A percentile compares a stretch with the other conserved stretches of the same genome.
These are phyloP conservation scores for Isotomurus palustris DNA, from an alignment of 2,888 invertebrate genomes.

Conservation along the genomic window DNA sequence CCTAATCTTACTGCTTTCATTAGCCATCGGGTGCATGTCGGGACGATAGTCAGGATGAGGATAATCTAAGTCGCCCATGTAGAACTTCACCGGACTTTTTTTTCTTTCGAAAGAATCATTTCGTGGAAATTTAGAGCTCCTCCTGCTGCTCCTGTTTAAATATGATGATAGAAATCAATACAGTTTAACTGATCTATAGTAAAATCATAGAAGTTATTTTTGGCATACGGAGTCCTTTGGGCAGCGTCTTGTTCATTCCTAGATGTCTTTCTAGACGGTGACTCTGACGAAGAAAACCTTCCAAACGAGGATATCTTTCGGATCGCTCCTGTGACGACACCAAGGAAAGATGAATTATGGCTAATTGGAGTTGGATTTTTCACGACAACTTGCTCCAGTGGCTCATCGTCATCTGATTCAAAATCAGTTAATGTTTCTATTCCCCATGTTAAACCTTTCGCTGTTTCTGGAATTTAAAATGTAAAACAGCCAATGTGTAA, in stretches of 20 bases:
- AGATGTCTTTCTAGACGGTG: constrained; percentile 39
- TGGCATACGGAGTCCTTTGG: too few relatives aligned
- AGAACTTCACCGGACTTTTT: background rate
- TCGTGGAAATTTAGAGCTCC: constrained; percentile 17
- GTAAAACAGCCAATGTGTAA: background rate
- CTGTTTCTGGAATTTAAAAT: background rate
- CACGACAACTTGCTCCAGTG: constrained; percentile 33
- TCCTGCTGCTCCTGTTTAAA: too few relatives aligned
- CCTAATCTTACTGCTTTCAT: background rate
- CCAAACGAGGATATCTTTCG: constrained; percentile 44
- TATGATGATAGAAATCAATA: too few relatives aligned
- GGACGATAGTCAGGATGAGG: background rate
- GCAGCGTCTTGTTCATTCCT: constrained; percentile 37
- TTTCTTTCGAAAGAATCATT: constrained; percentile 4
- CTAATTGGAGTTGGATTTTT: constrained; percentile 18
- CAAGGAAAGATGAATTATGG: constrained; percentile 22
- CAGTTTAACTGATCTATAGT: background rate
- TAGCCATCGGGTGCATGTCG: background rate
- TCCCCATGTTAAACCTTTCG: constrained; percentile 20
- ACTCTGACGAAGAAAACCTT: constrained; percentile 22
- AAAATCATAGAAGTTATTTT: background rate
- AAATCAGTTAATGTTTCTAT: constrained; percentile 25
- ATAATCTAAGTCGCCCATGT: too few relatives aligned
- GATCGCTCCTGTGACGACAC: constrained; percentile 38
- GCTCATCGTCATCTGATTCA: constrained; percentile 19